Conservation (phyloP, 1,140 invertebrate species). For the Antheraea mylitta region DNA sequence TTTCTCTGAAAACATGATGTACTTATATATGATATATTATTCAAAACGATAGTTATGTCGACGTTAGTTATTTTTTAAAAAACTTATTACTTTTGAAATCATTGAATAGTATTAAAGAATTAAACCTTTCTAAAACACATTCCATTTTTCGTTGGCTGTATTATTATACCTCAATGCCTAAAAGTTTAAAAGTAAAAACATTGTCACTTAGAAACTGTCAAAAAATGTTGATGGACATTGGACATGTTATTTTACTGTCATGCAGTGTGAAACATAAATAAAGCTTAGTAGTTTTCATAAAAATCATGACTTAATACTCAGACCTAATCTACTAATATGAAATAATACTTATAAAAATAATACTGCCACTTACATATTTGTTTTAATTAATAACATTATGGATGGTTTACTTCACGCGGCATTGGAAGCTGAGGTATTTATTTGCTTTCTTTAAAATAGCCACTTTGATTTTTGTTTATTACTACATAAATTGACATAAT, state of each 20-base stretch:
- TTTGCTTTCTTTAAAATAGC: conserved; percentile 49
- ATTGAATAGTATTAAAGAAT: too few relatives aligned
- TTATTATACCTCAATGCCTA: background rate
- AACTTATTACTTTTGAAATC: too few relatives aligned
- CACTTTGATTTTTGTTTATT: conserved; percentile 18
- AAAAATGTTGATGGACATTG: conserved; percentile 74
- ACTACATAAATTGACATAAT: conserved; percentile 20
- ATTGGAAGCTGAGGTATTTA: conserved; percentile 77
- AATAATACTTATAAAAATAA: conserved; percentile 66
- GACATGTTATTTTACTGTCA: conserved; percentile 79
- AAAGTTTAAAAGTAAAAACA: conserved; percentile 7
- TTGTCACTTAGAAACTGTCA: conserved; percentile 42
- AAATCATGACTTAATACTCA: conserved; percentile 78
- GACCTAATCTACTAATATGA: conserved; percentile 70
- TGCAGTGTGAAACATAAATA: conserved; percentile 78
- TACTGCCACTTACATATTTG: conserved; percentile 68
- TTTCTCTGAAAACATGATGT: too few relatives aligned
- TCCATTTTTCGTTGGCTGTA: background rate
- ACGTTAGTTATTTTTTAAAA: too few relatives aligned
- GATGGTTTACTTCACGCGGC: conserved; percentile 79
- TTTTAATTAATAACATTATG: conserved; percentile 78
- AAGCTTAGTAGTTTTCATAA: conserved; percentile 73
- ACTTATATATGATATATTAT: too few relatives aligned
- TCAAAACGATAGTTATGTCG: too few relatives aligned
- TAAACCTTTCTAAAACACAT: too few relatives aligned